A percentile compares a stretch with the other conserved stretches of the same genome.
Conservation (phyloP, 2,888 invertebrate species). For the Ditylenchus weischeri region DNA sequence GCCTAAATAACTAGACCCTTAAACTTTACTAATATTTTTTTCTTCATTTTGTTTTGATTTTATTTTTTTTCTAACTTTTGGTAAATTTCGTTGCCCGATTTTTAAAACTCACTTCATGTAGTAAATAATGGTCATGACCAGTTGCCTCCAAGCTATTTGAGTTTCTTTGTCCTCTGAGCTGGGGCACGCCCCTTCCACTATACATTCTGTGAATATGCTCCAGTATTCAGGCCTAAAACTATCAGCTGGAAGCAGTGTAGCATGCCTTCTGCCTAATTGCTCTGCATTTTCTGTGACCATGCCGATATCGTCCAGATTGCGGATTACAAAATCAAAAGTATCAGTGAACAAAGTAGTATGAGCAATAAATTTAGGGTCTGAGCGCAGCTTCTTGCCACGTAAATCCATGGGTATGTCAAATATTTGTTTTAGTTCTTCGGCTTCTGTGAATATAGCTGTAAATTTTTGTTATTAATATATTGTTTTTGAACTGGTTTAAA, state of each 20-base stretch:
- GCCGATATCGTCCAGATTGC: constrained; percentile 39
- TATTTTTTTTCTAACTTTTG: too few relatives aligned
- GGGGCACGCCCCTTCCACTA: constrained; percentile 27
- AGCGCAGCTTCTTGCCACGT: constrained; percentile 33
- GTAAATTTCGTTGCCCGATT: neutral
- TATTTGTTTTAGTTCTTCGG: constrained; percentile 36
- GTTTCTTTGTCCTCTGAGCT: constrained; percentile 38
- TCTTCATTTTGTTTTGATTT: too few relatives aligned
- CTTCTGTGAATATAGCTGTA: constrained; percentile 39
- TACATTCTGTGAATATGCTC: constrained; percentile 40
- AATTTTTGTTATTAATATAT: neutral
- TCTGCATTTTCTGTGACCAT: constrained; percentile 41
- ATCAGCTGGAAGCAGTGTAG: constrained; percentile 30
- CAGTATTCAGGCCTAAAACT: constrained; percentile 37
- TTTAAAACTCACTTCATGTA: constrained; percentile 29
- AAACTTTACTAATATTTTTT: too few relatives aligned
- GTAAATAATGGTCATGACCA: constrained; percentile 26
- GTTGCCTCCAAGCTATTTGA: constrained; percentile 35
- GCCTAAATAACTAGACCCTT: too few relatives aligned
- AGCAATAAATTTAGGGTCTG: constrained; percentile 35
- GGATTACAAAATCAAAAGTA: constrained; percentile 41
- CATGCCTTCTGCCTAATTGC: constrained; percentile 36
- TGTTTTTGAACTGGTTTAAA: too few relatives aligned
- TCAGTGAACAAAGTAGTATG: constrained; percentile 39
- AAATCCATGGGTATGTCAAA: constrained; percentile 32